Evolutionary conservation across 1,140 invertebrate genomes (phyloP).

Genomic region (Holcopasites calliopsidis): DNA sequence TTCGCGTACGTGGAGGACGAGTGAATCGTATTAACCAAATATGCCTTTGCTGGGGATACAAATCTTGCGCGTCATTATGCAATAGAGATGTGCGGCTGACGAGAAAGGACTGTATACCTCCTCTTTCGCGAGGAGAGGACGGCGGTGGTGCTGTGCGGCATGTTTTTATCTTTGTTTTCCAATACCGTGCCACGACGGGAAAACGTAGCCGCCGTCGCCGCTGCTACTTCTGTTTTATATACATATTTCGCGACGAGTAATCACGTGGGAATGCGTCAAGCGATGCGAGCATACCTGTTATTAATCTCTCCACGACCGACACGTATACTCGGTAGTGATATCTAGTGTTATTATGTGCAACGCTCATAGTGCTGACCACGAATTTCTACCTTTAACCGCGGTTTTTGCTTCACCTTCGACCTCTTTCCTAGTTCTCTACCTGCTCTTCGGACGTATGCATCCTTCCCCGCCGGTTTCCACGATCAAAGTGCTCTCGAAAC

Average conservation of each 20-base stretch:
- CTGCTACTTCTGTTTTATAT: conserved; percentile 17
- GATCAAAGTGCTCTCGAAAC: neutral
- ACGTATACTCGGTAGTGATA: conserved; percentile 28
- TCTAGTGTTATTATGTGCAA: conserved; percentile 35
- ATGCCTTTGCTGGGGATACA: conserved; percentile 22
- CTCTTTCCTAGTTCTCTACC: too few species aligned
- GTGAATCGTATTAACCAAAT: conserved; percentile 17
- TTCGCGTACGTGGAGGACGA: conserved; percentile 56
- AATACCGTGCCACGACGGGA: conserved; percentile 23
- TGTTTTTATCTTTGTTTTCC: conserved; percentile 57
- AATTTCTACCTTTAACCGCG: conserved; percentile 15
- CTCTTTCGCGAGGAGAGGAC: conserved; percentile 31
- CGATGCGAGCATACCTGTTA: conserved; percentile 39
- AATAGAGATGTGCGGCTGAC: conserved; percentile 54
- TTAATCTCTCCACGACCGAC: conserved; percentile 30
- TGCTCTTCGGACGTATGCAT: too few species aligned
- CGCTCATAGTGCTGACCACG: neutral
- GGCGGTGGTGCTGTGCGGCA: conserved; percentile 40
- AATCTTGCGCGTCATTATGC: conserved; percentile 70
- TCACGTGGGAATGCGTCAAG: conserved; percentile 70
- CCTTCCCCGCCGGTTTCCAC: neutral
- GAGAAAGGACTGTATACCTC: conserved; percentile 10
- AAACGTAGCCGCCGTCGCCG: conserved; percentile 18
- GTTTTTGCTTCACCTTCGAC: neutral
- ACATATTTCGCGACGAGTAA: conserved; percentile 42